phyloP scores from a whole-genome alignment of 2,797 vertebrate genomes.

The Catamblyrhynchus diadema region DNA sequence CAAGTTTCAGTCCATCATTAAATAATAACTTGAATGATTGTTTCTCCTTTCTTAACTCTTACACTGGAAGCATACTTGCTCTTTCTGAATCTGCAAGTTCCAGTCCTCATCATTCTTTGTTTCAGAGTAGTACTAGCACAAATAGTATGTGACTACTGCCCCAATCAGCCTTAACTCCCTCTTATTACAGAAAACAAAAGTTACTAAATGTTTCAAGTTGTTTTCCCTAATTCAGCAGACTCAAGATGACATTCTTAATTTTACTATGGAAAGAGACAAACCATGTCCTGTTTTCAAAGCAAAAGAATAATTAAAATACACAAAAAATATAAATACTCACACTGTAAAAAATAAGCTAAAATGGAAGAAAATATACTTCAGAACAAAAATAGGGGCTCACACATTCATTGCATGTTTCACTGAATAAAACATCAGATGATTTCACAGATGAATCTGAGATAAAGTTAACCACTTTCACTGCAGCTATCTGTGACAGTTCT shows the following conservation, averaged over 20 bases:
- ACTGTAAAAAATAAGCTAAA: background rate
- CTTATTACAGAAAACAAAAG: background rate
- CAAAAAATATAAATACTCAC: background rate
- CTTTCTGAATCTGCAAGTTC: background rate
- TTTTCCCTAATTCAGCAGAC: background rate
- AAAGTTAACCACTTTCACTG: background rate
- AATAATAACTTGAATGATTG: background rate
- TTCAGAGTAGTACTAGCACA: background rate
- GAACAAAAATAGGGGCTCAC: background rate
- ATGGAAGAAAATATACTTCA: background rate
- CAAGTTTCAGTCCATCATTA: background rate
- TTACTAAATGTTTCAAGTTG: background rate
- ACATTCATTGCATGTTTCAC: background rate
- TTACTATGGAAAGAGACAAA: background rate
- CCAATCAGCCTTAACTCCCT: background rate
- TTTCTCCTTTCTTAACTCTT: background rate
- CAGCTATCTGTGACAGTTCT: background rate
- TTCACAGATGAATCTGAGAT: background rate
- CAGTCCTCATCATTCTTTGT: background rate
- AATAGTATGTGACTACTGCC: background rate
- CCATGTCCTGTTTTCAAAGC: background rate
- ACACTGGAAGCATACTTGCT: background rate
- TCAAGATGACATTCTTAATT: background rate
- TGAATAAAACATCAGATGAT: background rate
- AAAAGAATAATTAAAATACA: background rate